Base-by-base conservation (phyloP, 2,113 vertebrate species). In the Alethe castanea region DNA sequence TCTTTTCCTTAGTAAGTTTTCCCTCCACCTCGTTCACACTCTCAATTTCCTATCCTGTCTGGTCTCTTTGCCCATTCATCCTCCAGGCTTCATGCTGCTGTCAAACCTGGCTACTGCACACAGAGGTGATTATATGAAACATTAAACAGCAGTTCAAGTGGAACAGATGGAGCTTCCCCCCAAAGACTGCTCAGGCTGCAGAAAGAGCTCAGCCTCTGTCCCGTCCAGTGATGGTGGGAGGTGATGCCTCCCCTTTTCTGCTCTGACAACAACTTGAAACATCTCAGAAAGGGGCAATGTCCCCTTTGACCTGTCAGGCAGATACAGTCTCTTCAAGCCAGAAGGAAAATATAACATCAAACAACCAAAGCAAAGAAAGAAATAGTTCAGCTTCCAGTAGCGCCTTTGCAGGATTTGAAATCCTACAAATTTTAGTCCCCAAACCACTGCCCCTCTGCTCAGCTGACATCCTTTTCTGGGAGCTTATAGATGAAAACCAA, bases 281-380 rank as follows among this genome's bases (percentile, higher is more conserved):
- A 19, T 66, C 78, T 87, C 59, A 13, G 78, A 77, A 44, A 91
- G 44, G 14, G 38, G n/a, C 26, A 44, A 36, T 28, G 60, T 74
- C 82, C 76, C 50, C 80, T 93, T 88, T 76, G 92, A 86, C 88
- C 88, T 81, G n/a, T 44, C 67, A 61, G 36, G 72, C 7, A 8
- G 36, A 57, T 14, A 86, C 2, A 3, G 28, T 6, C 70, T 79
- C 57, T 48, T 53, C 78, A 79, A 91, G 33, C 33, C 59, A 65
- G 60, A 11, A 47, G 80, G 40, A 91, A 90, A 90, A 94, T 79
- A 76, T 71, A 88, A 79, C 86, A 1, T 88, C 86, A 94, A 97
- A 84, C 86, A 94, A 64, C 65, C 38, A 96, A 96, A 94, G 77
- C 76, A 94, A 94, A 92, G 88, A 88, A 83, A 65, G 62, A 57